These are phyloP conservation scores for Taeniopygia guttata DNA, from an alignment of 2,797 vertebrate genomes.

Conservation along the genomic window DNA sequence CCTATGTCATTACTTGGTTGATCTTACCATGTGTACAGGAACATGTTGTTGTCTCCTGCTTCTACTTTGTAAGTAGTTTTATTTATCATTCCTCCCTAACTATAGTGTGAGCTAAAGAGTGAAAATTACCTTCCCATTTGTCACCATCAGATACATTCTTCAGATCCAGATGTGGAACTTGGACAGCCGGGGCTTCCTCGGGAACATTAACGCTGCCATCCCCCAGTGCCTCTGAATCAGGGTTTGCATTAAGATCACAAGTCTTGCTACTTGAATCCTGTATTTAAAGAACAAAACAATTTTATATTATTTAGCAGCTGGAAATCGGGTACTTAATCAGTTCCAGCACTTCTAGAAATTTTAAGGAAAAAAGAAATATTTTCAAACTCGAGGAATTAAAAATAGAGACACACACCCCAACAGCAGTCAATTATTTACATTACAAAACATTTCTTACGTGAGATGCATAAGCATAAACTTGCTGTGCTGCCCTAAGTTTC, in stretches of 20 bases:
- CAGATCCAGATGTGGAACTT: conserved; percentile 75
- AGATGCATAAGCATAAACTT: not conserved
- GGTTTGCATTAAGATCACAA: conserved; percentile 77
- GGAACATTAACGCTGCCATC: conserved; percentile 43
- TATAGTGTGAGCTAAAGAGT: not conserved
- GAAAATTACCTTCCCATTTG: conserved; percentile 81
- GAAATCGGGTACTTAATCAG: not conserved
- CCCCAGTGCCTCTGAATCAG: conserved; percentile 65
- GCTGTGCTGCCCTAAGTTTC: not conserved
- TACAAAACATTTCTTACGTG: not conserved
- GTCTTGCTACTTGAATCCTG: conserved; percentile 73
- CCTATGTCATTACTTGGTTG: not conserved
- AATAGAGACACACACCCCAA: not conserved
- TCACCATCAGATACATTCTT: conserved; percentile 77
- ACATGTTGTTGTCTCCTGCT: not conserved
- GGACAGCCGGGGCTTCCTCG: conserved; percentile 62
- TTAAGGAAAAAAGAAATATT: not conserved
- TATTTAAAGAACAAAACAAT: conserved; percentile 29
- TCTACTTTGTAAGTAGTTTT: not conserved
- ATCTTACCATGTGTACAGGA: not conserved
- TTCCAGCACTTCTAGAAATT: not conserved
- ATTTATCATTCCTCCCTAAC: not conserved
- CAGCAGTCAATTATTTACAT: not conserved
- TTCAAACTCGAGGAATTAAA: not conserved
- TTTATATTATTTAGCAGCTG: not conserved